Evolutionary conservation across 2,888 invertebrate genomes (phyloP).

Genomic region (Lithophane semibrunnea): DNA sequence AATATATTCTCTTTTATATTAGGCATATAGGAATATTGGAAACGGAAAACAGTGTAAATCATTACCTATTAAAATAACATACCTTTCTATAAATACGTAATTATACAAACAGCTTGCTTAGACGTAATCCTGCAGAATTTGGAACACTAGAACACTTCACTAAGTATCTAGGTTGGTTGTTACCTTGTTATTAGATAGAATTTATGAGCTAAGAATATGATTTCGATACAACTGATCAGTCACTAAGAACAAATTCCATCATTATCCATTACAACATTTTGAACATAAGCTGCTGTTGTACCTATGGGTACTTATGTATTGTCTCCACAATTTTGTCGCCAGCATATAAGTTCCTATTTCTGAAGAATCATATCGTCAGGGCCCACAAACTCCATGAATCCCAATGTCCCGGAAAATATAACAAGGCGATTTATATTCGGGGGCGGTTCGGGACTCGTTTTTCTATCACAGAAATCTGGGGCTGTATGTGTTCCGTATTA

Average conservation of each 20-base stretch:
- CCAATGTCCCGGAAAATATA: constrained; percentile 90
- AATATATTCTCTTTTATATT: background rate
- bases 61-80: background rate
- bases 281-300: background rate
- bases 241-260: background rate
- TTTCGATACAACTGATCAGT: constrained; percentile 1
- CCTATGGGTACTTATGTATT: constrained; percentile 17
- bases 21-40: background rate
- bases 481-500: constrained; percentile 74
- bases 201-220: background rate
- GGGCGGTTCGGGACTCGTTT: constrained; percentile 82
- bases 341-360: constrained; percentile 71
- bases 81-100: background rate
- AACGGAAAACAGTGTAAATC: background rate
- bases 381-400: constrained; percentile 88
- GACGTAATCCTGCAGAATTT: too few relatives aligned
- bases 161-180: too few relatives aligned
- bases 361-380: constrained; percentile 82
- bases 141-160: too few relatives aligned
- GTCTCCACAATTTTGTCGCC: constrained; percentile 50
- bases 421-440: constrained; percentile 90
- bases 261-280: background rate
- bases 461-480: constrained; percentile 87
- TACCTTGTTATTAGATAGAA: too few relatives aligned
- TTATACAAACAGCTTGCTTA: background rate